Evolutionary conservation across 2,888 invertebrate genomes (phyloP), one percentile per base, ranked within the genome.

Genomic region (Eudemis profundana): DNA sequence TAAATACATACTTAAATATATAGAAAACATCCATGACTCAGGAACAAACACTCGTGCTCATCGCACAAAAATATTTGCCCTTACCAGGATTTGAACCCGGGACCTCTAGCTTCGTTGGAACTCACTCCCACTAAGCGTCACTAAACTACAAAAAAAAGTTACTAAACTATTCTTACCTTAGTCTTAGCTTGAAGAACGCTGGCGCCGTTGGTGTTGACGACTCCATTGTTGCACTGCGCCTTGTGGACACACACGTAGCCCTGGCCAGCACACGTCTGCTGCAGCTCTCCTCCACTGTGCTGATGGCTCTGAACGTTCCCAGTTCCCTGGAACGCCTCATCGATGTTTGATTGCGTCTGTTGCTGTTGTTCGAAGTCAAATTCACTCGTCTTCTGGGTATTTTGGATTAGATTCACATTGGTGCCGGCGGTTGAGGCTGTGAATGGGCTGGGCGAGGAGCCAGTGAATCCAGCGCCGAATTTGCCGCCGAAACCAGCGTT

Each of bases 211-310:
- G 83, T 86, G 77, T 88, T 92, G 64, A 93, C 93, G 0, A 94
- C 92, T 19, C 95, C 95, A 68, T 95, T 93, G 68, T 89, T 80
- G 78, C 95, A 95, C 71, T 93, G 89, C 0, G 93, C 82, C 68
- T 93, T 94, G 0, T 89, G 84, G 0, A 95, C 95, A 78, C 95
- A 95, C 46, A 94, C 87, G 76, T 93, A 93, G 5, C 93, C 94
- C 54, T 90, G 85, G 0, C 94, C 94, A 68, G 85, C 86, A 75
- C 95, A 95, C 12, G 92, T 89, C 73, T 93, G 86, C 72, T 90
- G 92, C 27, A 93, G 71, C 2, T 85, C 89, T 0, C 87, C 88
- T 1, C 85, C 86, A 14, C 72, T 71, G 53, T 79, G 81, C 29
- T 81, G 78, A 56, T 80, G 75, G 51, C 82, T 83, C 8, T 83